phyloP scores from a whole-genome alignment of 2,797 vertebrate species.

The Amblyraja radiata region DNA sequence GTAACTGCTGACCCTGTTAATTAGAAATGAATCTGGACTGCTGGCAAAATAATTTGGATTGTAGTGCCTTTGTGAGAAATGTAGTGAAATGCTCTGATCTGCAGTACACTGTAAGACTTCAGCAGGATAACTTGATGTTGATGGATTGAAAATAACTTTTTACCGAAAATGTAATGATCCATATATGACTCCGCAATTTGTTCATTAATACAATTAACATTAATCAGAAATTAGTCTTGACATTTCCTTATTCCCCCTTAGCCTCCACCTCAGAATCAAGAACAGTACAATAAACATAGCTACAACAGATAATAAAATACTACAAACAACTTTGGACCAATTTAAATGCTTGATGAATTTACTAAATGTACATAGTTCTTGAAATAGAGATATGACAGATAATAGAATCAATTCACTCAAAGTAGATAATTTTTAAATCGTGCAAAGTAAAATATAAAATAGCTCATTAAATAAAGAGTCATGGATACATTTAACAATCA shows the following conservation, averaged over 20 bases:
- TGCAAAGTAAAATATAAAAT: background rate
- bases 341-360: background rate
- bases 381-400: background rate
- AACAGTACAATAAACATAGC: background rate
- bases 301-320: background rate
- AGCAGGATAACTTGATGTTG: background rate
- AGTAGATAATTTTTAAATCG: background rate
- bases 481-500: background rate
- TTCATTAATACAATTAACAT: slow-evolving; percentile 8
- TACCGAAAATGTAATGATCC: background rate
- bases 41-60: background rate
- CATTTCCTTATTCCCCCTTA: background rate
- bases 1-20: background rate
- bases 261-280: background rate
- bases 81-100: background rate
- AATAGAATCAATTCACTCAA: background rate
- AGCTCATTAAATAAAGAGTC: background rate
- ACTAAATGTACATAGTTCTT: background rate
- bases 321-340: background rate
- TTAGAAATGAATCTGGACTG: background rate
- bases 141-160: background rate
- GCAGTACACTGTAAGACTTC: background rate
- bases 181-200: background rate
- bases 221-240: background rate
- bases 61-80: background rate